Percentiles rank a stretch among this genome's conserved stretches.
Conservation (phyloP, 2,113 vertebrate species). For the Mastomys coucha region DNA sequence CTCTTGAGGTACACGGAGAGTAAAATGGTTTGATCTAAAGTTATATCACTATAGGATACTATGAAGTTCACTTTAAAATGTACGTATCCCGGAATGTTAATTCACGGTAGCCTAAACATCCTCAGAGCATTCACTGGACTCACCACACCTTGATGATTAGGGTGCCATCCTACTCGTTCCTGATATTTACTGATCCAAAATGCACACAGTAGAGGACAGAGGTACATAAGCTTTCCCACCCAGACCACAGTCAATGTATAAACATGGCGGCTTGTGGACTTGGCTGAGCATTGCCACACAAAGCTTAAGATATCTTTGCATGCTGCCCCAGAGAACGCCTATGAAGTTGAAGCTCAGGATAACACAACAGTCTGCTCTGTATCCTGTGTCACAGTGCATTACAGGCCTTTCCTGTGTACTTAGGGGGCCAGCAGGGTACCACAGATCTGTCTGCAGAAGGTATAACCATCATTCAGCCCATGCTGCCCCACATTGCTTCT, state of each 20-base stretch:
- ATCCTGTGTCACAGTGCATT: background rate
- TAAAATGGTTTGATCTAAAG: background rate
- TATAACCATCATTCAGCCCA: background rate
- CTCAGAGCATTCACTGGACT: background rate
- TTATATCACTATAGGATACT: background rate
- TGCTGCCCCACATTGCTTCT: background rate
- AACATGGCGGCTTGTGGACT: constrained; percentile 15
- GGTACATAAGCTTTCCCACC: constrained; percentile 32
- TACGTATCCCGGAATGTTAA: background rate
- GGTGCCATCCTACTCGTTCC: background rate
- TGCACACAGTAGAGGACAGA: background rate
- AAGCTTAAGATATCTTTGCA: constrained; percentile 37
- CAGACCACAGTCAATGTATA: constrained; percentile 25
- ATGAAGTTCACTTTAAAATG: background rate
- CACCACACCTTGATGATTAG: background rate
- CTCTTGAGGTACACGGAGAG: constrained; percentile 9
- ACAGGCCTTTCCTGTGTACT: background rate
- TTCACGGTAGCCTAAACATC: background rate
- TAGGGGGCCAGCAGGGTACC: background rate
- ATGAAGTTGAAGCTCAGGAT: background rate
- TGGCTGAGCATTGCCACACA: constrained; percentile 40
- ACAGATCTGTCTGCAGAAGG: background rate
- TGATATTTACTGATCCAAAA: constrained; percentile 38
- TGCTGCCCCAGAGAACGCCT: background rate
- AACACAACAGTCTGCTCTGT: background rate